Conservation (phyloP, 2,113 vertebrate species). For the Aleadryas rufinucha region DNA sequence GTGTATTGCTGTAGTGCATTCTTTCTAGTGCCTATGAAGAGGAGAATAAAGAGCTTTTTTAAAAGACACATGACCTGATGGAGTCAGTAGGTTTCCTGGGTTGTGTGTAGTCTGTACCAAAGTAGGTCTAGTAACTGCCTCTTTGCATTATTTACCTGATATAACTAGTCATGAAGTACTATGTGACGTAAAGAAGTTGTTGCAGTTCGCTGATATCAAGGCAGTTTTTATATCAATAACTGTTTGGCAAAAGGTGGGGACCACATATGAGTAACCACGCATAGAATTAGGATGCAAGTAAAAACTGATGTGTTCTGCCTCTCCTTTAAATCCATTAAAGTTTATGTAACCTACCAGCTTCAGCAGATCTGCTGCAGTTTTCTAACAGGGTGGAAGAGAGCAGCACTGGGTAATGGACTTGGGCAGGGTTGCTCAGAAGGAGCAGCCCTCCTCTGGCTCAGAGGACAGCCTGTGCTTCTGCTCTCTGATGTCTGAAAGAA, state of each 20-base stretch:
- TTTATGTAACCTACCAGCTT: neutral
- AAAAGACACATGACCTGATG: neutral
- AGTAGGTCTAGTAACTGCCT: constrained; percentile 25
- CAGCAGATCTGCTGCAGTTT: neutral
- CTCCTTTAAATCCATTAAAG: neutral
- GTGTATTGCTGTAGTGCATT: constrained; percentile 54
- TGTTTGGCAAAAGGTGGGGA: neutral
- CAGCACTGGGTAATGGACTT: neutral
- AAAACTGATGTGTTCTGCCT: neutral
- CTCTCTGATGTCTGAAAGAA: neutral
- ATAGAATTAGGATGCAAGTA: constrained; percentile 15
- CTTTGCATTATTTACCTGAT: constrained; percentile 44
- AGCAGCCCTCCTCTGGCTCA: neutral
- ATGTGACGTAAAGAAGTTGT: constrained; percentile 30
- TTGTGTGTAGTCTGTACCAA: neutral
- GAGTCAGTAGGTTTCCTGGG: neutral
- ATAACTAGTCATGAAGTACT: constrained; percentile 32
- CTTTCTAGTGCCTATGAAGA: constrained; percentile 28
- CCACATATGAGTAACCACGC: neutral
- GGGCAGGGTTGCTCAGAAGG: neutral
- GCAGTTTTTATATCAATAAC: constrained; percentile 25
- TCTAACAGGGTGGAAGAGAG: neutral
- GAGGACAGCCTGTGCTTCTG: neutral
- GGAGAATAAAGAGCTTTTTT: constrained; percentile 2
- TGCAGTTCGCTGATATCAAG: constrained; percentile 40